Evolutionary conservation across 1,140 invertebrate species (phyloP).

Genomic region (Melanaphis sacchari): DNA sequence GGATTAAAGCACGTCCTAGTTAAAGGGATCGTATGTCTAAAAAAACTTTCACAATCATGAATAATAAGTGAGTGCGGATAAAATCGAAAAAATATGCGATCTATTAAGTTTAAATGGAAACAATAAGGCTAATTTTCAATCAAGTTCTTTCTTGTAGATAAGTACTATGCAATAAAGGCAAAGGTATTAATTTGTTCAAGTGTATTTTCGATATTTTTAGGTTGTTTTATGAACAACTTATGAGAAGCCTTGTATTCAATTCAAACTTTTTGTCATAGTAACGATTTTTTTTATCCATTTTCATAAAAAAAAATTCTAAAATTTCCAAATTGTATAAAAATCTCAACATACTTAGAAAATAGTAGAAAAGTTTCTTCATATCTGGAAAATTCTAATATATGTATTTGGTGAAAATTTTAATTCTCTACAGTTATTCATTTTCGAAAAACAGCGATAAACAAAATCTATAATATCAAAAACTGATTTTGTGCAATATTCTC

Average conservation of each 20-base stretch:
- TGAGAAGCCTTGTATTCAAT: too few relatives aligned
- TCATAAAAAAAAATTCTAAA: neutral
- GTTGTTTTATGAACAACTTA: neutral
- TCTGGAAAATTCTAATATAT: neutral
- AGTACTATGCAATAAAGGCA: neutral
- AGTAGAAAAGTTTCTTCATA: too few relatives aligned
- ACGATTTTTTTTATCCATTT: neutral
- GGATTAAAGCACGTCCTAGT: neutral
- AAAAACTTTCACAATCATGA: neutral
- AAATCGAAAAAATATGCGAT: neutral
- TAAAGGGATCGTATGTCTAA: neutral
- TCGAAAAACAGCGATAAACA: too few relatives aligned
- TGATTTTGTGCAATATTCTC: too few relatives aligned
- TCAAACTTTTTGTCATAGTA: neutral
- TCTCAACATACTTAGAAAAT: neutral
- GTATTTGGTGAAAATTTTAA: neutral
- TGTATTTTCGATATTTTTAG: neutral
- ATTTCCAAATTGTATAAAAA: neutral
- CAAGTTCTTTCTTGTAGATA: neutral
- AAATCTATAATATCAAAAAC: too few relatives aligned
- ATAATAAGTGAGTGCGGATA: neutral
- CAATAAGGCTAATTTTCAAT: neutral
- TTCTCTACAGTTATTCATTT: too few relatives aligned
- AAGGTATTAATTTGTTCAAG: neutral
- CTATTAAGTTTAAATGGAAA: neutral